These are phyloP conservation scores for Camptogramma bilineatum DNA, from an alignment of 2,888 invertebrate genomes.

Conservation along the genomic window DNA sequence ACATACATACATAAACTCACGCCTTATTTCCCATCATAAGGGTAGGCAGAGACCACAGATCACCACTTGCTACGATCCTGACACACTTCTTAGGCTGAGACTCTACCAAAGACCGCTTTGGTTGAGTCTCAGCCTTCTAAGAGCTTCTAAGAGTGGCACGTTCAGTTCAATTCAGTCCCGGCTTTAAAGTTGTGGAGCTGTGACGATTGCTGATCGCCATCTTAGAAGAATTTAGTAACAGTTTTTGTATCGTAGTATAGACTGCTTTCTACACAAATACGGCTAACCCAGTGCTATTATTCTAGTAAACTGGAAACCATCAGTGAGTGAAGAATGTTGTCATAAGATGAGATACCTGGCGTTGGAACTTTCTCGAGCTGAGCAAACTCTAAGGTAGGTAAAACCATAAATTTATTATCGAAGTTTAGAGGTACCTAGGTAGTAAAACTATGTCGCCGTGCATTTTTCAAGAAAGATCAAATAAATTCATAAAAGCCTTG, in stretches of 20 bases:
- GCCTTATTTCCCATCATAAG: too few relatives aligned
- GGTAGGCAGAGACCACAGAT: too few relatives aligned
- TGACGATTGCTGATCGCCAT: too few relatives aligned
- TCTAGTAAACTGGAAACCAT: conserved; percentile 41
- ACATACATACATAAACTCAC: too few relatives aligned
- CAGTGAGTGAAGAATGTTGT: conserved; percentile 67
- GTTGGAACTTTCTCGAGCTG: conserved; percentile 62
- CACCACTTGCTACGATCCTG: too few relatives aligned
- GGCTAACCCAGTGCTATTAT: conserved; percentile 28
- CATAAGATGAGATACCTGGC: conserved; percentile 65
- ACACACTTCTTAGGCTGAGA: too few relatives aligned
- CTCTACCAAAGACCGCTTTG: too few relatives aligned
- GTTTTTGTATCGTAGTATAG: neutral
- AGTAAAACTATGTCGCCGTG: neutral
- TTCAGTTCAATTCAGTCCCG: too few relatives aligned
- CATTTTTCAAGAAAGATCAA: neutral
- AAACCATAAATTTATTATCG: conserved; percentile 9
- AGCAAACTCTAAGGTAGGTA: conserved; percentile 75
- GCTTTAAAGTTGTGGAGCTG: too few relatives aligned
- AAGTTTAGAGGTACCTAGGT: neutral
- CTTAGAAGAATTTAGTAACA: too few relatives aligned
- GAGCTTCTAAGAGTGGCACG: too few relatives aligned
- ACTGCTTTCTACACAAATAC: conserved; percentile 4
- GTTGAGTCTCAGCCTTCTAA: too few relatives aligned
- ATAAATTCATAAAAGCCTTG: neutral